Base-by-base conservation (phyloP, 2,113 vertebrate genomes). In the Pipa parva region DNA sequence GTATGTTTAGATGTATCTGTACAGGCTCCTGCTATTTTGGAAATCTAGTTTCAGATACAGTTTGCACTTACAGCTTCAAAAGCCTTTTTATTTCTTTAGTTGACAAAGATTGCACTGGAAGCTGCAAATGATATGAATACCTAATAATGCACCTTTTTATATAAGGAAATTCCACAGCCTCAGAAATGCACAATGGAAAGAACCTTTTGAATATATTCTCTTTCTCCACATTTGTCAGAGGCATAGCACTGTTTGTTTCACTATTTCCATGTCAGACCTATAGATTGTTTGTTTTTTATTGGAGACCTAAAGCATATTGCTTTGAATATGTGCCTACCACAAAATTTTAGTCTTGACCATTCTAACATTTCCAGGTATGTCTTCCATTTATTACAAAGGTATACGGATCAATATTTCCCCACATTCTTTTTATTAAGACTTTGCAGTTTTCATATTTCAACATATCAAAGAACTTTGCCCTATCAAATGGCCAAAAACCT, bases 1-100 rank as follows among this genome's bases (percentile, higher is more conserved):
- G 91, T 93, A 78, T 95, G 93, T 78, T 85, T 86, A 55, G 93
- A 93, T 67, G 90, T 93, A 74, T 90, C 88, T 45, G 56, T 87
- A 57, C 78, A 84, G 67, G 86, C 81, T 66, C 87, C 88, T 77
- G 76, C 85, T 0, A 76, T 83, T 3, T 81, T 84, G 1, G 81
- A 92, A 61, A 95, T 92, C 90, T 95, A 95, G 87, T 86, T 75
- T 72, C 51, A 0, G 7, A 57, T 0, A 4, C 27, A 5, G 2
- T 25, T 49, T 45, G 20, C 36, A 22, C 29, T 20, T 25, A 21
- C 49, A 24, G 36, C 20, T 62, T 22, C 36, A 36, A 58, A 26
- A 70, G 29, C 29, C 36, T 73, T 75, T 17, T 45, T 10, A 51
- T 22, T 71, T 31, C 56, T 46, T 74, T 77, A 61, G 66, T 24